Evolutionary conservation across 2,888 invertebrate genomes (phyloP).

Genomic region (Melitaea athalia): DNA sequence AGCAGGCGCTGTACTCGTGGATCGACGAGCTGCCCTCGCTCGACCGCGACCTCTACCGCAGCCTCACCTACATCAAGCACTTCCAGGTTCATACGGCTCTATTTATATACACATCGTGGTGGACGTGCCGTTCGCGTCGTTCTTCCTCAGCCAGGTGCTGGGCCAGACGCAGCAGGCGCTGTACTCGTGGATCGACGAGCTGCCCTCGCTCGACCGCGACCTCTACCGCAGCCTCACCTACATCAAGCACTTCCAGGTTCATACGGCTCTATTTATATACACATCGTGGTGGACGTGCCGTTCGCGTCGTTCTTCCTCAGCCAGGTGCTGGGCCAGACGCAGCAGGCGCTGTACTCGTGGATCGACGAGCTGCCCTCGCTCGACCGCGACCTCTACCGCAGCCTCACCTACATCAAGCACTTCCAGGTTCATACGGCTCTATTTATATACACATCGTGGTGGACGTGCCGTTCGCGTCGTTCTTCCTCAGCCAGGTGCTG

Average conservation of each 20-base stretch:
- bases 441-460: too few species aligned
- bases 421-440: constrained; percentile 84
- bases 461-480: constrained; percentile 99
- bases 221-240: constrained; percentile 97
- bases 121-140: constrained; percentile 99
- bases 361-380: constrained; percentile 98
- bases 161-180: constrained; percentile 96
- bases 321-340: constrained; percentile 96
- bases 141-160: constrained; percentile 97
- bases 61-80: constrained; percentile 97
- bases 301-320: constrained; percentile 99
- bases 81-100: constrained; percentile 84
- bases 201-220: constrained; percentile 97
- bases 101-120: too few species aligned
- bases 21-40: constrained; percentile 98
- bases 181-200: constrained; percentile 98
- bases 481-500: constrained; percentile 97
- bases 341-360: constrained; percentile 96
- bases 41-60: constrained; percentile 97
- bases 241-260: constrained; percentile 93
- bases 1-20: constrained; percentile 96
- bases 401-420: constrained; percentile 97
- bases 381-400: constrained; percentile 97
- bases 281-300: constrained; percentile 98
- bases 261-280: too few species aligned